Conservation (phyloP, 1,140 invertebrate species). For the Chrysopa pallens region DNA sequence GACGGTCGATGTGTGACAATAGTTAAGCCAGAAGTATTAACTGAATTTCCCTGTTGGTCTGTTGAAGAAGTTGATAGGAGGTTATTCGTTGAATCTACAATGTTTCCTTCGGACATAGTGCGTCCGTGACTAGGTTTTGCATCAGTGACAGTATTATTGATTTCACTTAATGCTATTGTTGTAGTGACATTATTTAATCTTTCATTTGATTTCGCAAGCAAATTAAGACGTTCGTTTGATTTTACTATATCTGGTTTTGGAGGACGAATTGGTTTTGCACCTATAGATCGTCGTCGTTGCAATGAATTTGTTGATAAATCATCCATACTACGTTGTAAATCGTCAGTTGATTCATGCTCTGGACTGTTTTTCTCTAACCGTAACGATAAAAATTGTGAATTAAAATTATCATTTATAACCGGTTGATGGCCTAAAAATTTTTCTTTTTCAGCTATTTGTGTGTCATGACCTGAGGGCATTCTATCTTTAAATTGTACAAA, state of each 20-base stretch:
- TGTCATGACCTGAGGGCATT: conserved; percentile 17
- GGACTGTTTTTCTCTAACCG: not conserved
- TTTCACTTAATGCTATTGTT: not conserved
- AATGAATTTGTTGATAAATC: not conserved
- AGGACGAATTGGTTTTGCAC: conserved; percentile 5
- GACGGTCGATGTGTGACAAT: conserved; percentile 11
- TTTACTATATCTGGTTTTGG: conserved; percentile 9
- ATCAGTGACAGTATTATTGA: not conserved
- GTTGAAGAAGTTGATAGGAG: conserved; percentile 1
- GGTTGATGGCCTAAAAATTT: conserved; percentile 16
- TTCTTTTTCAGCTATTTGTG: conserved; percentile 19
- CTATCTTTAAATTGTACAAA: conserved; percentile 16
- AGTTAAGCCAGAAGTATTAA: not conserved
- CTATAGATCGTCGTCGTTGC: conserved; percentile 2
- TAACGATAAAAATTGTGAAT: not conserved
- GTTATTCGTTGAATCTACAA: conserved; percentile 9
- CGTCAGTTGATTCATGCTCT: not conserved
- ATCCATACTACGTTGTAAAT: not conserved
- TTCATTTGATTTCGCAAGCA: conserved; percentile 1
- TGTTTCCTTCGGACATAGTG: conserved; percentile 18
- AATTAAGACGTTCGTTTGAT: not conserved
- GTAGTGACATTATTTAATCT: not conserved
- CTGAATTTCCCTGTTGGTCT: not conserved
- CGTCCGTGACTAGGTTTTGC: conserved; percentile 17
- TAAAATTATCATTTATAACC: not conserved